Conservation (phyloP, 2,888 invertebrate species). For the Leptopterna dolabrata region DNA sequence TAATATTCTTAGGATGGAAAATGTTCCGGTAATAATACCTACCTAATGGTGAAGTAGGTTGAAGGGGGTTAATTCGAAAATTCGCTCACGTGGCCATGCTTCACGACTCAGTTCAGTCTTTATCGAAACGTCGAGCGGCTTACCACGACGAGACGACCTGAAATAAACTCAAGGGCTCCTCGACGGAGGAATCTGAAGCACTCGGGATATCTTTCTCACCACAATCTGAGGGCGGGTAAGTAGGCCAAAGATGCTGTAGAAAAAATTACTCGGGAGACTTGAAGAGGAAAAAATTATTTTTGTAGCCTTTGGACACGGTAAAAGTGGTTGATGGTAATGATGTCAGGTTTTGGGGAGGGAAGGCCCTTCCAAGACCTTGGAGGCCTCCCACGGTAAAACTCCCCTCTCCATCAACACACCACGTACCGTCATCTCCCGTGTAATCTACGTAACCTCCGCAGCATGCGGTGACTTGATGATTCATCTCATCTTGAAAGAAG, state of each 20-base stretch:
- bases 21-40: too few species aligned
- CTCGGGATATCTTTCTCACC: background rate
- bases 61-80: too few species aligned
- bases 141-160: background rate
- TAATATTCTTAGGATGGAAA: too few species aligned
- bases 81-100: too few species aligned
- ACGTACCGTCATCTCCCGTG: background rate
- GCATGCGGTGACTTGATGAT: conserved; percentile 33
- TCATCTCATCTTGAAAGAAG: background rate
- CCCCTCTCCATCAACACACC: background rate
- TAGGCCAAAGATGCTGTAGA: background rate
- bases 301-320: conserved; percentile 9
- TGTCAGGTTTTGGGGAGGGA: conserved; percentile 14
- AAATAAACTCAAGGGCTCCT: background rate
- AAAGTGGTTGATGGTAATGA: conserved; percentile 36
- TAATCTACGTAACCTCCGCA: conserved; percentile 37
- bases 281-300: background rate
- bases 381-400: background rate
- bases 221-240: background rate
- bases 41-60: too few species aligned
- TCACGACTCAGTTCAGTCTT: too few species aligned
- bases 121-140: too few species aligned
- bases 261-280: background rate
- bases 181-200: background rate
- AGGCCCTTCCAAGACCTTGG: conserved; percentile 22